Evolutionary conservation across 1,140 invertebrate genomes (phyloP).

Genomic region (Eupeodes corollae): DNA sequence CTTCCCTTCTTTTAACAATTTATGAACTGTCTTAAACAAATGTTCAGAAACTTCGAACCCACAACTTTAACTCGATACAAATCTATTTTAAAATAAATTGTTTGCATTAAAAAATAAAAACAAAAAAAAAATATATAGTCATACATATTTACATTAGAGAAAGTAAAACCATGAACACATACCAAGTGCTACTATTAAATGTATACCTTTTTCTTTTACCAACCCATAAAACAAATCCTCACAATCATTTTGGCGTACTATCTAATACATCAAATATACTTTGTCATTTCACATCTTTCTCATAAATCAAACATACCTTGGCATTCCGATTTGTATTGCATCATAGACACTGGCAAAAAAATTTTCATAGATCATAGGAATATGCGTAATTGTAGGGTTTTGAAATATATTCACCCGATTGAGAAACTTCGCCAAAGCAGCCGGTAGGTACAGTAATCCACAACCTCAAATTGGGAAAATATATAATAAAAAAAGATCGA

Average conservation of each 20-base stretch:
- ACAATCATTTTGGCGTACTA: too few species aligned
- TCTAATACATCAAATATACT: not conserved
- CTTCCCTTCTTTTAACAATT: too few species aligned
- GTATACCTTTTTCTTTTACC: too few species aligned
- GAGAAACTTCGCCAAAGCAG: slow-evolving; percentile 30
- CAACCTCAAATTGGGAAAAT: slow-evolving; percentile 17
- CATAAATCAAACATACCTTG: slow-evolving; percentile 15
- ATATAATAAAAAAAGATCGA: not conserved
- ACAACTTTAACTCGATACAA: too few species aligned
- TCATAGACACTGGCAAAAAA: slow-evolving; percentile 33
- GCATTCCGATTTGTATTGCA: slow-evolving; percentile 17
- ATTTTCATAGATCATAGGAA: slow-evolving; percentile 31
- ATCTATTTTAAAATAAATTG: too few species aligned
- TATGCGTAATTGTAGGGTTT: slow-evolving; percentile 29
- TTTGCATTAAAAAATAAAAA: too few species aligned
- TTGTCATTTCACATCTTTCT: not conserved
- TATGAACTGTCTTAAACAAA: too few species aligned
- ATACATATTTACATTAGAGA: too few species aligned
- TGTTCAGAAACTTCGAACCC: too few species aligned
- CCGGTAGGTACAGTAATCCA: slow-evolving; percentile 26
- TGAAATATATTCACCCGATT: slow-evolving; percentile 34
- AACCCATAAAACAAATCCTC: not conserved
- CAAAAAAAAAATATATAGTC: too few species aligned
- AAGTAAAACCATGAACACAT: too few species aligned
- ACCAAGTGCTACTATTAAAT: too few species aligned